These are phyloP conservation scores for Notarius lentiginosus DNA, from an alignment of 2,113 vertebrate species.

Conservation along the genomic window DNA sequence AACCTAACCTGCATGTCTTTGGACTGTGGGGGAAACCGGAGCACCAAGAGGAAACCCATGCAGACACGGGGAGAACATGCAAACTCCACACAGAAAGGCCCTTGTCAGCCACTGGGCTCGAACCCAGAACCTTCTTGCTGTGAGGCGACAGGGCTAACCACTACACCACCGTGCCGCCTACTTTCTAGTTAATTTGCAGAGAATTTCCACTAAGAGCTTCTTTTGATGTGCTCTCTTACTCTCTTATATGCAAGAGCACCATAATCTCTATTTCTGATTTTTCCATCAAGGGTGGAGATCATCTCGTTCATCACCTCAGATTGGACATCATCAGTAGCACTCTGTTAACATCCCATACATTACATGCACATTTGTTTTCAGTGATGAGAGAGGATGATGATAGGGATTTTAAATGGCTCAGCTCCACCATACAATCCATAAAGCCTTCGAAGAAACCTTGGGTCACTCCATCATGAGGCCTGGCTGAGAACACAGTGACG, in stretches of 20 bases:
- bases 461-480: slow-evolving; percentile 23
- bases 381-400: slow-evolving; percentile 23
- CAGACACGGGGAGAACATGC: too few relatives aligned
- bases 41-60: too few relatives aligned
- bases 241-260: neutral
- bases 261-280: slow-evolving; percentile 10
- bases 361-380: slow-evolving; percentile 34
- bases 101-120: too few relatives aligned
- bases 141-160: too few relatives aligned
- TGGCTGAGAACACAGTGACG: neutral
- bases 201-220: neutral
- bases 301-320: slow-evolving; percentile 12
- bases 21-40: too few relatives aligned
- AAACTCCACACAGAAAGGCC: too few relatives aligned
- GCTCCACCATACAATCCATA: slow-evolving; percentile 1
- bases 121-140: too few relatives aligned
- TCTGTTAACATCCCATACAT: slow-evolving; percentile 13
- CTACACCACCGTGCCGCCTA: too few relatives aligned
- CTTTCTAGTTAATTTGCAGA: too few relatives aligned
- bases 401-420: slow-evolving; percentile 15
- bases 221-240: neutral
- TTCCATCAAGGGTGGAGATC: slow-evolving; percentile 5
- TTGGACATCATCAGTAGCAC: slow-evolving; percentile 1
- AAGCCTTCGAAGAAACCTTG: slow-evolving; percentile 20
- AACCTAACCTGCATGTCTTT: too few relatives aligned